Conservation (phyloP, 2,113 vertebrate genomes). For the Hystrix brachyura region DNA sequence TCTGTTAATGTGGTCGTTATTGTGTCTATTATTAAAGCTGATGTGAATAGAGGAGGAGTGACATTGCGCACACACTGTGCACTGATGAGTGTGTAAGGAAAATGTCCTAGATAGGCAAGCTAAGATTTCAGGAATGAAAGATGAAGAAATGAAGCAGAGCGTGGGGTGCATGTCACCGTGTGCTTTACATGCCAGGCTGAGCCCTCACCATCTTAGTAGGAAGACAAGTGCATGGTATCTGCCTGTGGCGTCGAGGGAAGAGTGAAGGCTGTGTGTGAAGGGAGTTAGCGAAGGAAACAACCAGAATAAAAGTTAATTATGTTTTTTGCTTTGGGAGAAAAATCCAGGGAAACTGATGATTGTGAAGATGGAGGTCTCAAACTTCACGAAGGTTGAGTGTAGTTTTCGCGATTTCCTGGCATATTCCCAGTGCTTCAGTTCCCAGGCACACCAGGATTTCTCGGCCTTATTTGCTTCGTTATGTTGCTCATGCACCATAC, state of each 20-base stretch:
- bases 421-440: neutral
- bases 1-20: neutral
- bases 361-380: neutral
- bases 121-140: neutral
- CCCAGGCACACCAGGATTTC: neutral
- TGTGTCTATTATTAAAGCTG: neutral
- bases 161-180: accelerated
- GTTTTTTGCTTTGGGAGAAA: neutral
- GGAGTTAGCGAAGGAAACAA: neutral
- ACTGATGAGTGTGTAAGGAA: neutral
- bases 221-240: no score
- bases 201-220: accelerated
- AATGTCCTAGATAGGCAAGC: neutral
- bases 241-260: neutral
- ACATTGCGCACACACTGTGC: neutral
- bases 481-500: neutral
- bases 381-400: accelerated
- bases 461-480: neutral
- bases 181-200: neutral
- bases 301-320: neutral
- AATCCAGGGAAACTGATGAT: neutral
- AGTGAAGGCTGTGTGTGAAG: no score
- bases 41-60: neutral
- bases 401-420: neutral
- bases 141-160: neutral